Evolutionary conservation across 2,888 invertebrate species (phyloP).

Genomic region (Ophraella communa): DNA sequence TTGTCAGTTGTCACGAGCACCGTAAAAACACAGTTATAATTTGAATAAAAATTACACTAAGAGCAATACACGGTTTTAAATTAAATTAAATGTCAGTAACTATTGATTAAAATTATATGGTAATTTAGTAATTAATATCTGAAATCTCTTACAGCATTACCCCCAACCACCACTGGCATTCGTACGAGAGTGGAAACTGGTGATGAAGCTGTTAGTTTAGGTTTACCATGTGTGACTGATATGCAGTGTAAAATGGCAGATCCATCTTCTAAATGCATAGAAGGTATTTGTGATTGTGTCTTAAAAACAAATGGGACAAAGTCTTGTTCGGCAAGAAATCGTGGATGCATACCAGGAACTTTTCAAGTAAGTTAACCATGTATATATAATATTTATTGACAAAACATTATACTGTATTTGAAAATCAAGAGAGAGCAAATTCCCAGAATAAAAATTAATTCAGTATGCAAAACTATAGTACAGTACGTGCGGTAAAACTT

Average conservation of each 20-base stretch:
- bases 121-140: neutral
- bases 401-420: no score
- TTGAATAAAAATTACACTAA: no score
- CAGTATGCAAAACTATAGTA: no score
- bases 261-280: conserved; percentile 74
- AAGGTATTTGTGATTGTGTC: conserved; percentile 80
- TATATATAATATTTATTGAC: no score
- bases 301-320: conserved; percentile 66
- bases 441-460: no score
- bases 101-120: neutral
- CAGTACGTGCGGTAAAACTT: no score
- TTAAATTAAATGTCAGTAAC: no score
- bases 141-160: conserved; percentile 38
- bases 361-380: conserved; percentile 68
- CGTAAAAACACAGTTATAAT: no score
- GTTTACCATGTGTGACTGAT: conserved; percentile 76
- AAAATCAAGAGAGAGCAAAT: no score
- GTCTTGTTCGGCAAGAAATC: conserved; percentile 73
- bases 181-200: conserved; percentile 59
- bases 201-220: conserved; percentile 72
- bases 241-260: conserved; percentile 83
- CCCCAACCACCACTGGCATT: conserved; percentile 51
- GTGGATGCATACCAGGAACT: conserved; percentile 84
- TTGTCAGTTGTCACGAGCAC: no score
- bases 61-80: no score